Evolutionary conservation across 2,797 vertebrate genomes (phyloP).

Genomic region (Acanthis flammea): DNA sequence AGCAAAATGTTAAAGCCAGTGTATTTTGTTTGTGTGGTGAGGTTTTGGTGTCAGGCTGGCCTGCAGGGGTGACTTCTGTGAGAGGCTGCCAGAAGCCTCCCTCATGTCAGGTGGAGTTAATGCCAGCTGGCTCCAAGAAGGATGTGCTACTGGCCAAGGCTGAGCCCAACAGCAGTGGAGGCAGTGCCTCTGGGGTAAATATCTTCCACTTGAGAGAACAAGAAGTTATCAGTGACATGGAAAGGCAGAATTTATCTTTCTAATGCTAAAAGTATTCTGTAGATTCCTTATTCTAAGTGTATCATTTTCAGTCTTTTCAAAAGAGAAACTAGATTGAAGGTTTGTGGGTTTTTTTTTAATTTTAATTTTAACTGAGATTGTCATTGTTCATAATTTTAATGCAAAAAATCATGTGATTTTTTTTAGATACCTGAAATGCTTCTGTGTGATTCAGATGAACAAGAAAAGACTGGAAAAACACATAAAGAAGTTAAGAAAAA

Average conservation of each 20-base stretch:
- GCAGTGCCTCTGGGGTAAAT: not conserved
- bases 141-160: not conserved
- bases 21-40: not conserved
- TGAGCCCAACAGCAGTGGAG: not conserved
- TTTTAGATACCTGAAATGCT: constrained; percentile 92
- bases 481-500: constrained; percentile 75
- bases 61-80: not conserved
- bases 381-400: not conserved
- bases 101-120: not conserved
- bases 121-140: not conserved
- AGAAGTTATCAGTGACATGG: not conserved
- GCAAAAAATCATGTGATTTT: not conserved
- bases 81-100: not conserved
- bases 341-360: not conserved
- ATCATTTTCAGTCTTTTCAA: not conserved
- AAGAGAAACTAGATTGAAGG: not conserved
- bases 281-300: not conserved
- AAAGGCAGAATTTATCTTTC: not conserved
- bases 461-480: constrained; percentile 67
- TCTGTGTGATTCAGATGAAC: constrained; percentile 74
- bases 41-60: not conserved
- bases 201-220: not conserved
- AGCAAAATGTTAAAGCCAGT: not conserved
- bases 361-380: not conserved
- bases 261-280: not conserved